Conservation (phyloP, 2,113 vertebrate genomes). For the Piaya cayana region DNA sequence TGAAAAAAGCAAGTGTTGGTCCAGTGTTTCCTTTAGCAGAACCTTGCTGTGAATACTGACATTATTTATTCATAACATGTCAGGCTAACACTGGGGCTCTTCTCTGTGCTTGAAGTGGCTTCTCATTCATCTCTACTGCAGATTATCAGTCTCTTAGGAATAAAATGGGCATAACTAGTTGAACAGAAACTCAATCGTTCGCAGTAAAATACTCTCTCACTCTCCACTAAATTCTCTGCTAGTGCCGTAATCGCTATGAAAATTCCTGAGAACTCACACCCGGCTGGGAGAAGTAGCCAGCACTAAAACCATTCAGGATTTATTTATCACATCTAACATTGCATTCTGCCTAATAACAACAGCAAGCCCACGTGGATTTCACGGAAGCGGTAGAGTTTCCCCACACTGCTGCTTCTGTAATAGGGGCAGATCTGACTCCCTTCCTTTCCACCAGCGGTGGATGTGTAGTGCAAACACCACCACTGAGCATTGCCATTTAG, state of each 20-base stretch:
- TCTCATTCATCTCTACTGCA: not conserved
- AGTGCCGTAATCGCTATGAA: not conserved
- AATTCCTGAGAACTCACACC: not conserved
- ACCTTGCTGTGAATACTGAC: not conserved
- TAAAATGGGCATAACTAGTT: not conserved
- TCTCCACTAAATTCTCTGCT: not conserved
- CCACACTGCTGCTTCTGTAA: accelerated
- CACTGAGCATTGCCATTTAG: accelerated
- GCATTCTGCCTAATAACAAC: not conserved
- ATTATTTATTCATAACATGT: not conserved
- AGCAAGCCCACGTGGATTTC: not conserved
- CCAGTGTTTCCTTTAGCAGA: not conserved
- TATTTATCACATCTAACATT: not conserved
- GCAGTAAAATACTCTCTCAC: not conserved
- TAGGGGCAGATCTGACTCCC: not conserved
- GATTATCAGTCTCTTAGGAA: not conserved
- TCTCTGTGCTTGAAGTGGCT: not conserved
- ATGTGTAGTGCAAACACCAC: not conserved
- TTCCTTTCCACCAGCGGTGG: not conserved
- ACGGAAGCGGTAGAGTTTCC: not conserved
- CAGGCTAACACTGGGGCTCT: not conserved
- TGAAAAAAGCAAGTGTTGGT: not conserved
- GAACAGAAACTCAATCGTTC: not conserved
- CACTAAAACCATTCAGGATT: not conserved
- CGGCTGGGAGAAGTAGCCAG: not conserved